A percentile compares a stretch with the other conserved stretches of the same genome.
Evolutionary conservation across 2,113 vertebrate species (phyloP).

Genomic region (Nesogale talazaci): DNA sequence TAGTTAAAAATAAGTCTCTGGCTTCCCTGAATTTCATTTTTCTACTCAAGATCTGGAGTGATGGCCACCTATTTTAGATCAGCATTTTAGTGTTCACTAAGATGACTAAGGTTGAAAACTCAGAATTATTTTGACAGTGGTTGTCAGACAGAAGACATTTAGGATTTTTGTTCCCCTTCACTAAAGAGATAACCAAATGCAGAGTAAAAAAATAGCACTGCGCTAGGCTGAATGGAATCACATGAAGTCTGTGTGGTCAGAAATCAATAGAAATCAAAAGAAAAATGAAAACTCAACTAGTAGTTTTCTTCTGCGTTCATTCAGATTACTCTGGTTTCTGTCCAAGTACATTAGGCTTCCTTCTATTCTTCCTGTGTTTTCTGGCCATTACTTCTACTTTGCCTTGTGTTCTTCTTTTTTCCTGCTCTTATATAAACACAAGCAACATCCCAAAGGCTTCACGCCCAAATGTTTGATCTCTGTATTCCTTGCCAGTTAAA

Average conservation of each 20-base stretch:
- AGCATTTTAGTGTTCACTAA: background rate
- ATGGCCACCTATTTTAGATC: slow-evolving; percentile 5
- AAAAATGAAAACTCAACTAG: background rate
- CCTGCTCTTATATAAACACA: slow-evolving; percentile 54
- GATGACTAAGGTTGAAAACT: background rate
- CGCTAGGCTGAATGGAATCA: background rate
- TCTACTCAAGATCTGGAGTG: slow-evolving; percentile 39
- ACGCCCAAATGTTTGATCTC: slow-evolving; percentile 24
- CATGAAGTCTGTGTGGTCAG: slow-evolving; percentile 20
- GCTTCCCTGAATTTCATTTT: background rate
- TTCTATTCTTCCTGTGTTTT: slow-evolving; percentile 29
- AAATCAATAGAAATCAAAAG: background rate
- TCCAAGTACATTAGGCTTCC: background rate
- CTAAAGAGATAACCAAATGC: slow-evolving; percentile 43
- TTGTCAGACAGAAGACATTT: background rate
- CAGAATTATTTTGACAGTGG: background rate
- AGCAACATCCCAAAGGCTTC: background rate
- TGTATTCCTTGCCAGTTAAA: slow-evolving; percentile 13
- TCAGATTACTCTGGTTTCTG: slow-evolving; percentile 11
- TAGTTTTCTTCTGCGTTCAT: slow-evolving; percentile 28
- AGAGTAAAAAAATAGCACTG: slow-evolving; percentile 12
- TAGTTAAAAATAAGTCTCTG: background rate
- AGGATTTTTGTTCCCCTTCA: background rate
- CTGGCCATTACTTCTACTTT: background rate
- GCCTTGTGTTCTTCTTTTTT: background rate